A percentile compares a stretch with the other conserved stretches of the same genome.
Conservation (phyloP, 2,888 invertebrate species). For the Agapostemon virescens region DNA sequence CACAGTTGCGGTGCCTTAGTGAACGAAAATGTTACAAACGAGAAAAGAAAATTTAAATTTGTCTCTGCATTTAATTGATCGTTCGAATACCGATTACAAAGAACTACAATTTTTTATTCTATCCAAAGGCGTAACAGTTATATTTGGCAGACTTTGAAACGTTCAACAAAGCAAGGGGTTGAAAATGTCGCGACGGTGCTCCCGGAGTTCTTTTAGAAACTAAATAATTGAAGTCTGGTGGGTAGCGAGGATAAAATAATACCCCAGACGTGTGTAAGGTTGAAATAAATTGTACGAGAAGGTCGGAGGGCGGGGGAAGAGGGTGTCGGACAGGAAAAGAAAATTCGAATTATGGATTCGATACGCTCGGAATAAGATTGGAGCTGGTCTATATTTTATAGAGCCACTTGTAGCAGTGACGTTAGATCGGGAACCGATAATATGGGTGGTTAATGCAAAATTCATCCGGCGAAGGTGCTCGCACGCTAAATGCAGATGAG, state of each 20-base stretch:
- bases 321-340: neutral
- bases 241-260: neutral
- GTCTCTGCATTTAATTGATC: too few species aligned
- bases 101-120: too few species aligned
- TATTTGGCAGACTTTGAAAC: too few species aligned
- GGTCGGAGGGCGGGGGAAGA: neutral
- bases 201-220: neutral
- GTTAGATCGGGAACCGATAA: slow-evolving; percentile 37
- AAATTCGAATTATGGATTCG: slow-evolving; percentile 21
- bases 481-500: slow-evolving; percentile 44
- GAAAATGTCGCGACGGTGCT: too few species aligned
- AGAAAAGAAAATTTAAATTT: too few species aligned
- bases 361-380: slow-evolving; percentile 18
- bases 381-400: slow-evolving; percentile 33
- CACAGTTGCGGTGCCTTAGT: too few species aligned
- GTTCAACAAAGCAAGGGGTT: too few species aligned
- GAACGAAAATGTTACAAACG: too few species aligned
- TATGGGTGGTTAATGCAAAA: slow-evolving; percentile 37
- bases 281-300: neutral
- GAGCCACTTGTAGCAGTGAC: slow-evolving; percentile 13
- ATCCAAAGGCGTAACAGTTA: too few species aligned
- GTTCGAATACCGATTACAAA: too few species aligned
- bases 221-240: neutral
- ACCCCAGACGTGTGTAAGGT: neutral
- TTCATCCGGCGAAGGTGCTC: slow-evolving; percentile 29